Base-by-base conservation (phyloP, 2,113 vertebrate genomes). In the Rhea americana region DNA sequence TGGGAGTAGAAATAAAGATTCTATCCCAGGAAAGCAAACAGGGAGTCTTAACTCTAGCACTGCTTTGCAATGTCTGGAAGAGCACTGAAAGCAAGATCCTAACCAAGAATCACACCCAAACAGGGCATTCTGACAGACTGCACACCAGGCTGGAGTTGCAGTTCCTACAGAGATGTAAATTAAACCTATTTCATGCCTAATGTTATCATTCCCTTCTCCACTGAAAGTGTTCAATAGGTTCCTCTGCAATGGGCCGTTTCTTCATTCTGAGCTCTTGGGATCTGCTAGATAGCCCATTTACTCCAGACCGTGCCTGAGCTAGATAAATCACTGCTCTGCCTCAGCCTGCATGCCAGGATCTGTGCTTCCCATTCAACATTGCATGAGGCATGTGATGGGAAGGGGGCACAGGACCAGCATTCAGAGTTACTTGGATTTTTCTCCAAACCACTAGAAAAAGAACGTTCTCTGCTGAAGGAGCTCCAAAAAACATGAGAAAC, bases 381-480 rank as follows among this genome's bases (percentile, higher is more conserved):
- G 22, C 9, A 0, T 7, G 51, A 71, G 53, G 39, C 2, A 3
- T 15, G 87, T 61, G 43, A 30, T 28, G 53, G 45, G 58, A 81
- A 11, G 2, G 7, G 13, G 53, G 21, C 87, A 90, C n/a, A 0
- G 0, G 3, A 32, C 66, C 86, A 84, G 1, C 2, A 4, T 53
- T 75, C 74, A 47, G 56, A 81, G 39, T 8, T 68, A 68, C 65
- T 58, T 65, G 62, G 24, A 14, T 58, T 82, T 78, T 61, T 24
- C 53, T 81, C 61, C 56, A 72, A 92, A 84, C 12, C 58, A 53
- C 80, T 51, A 18, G 47, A 83, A 75, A 12, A 53, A 37, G 74
- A 89, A 37, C 11, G 7, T 30, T 32, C 30, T 84, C 70, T 82
- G 53, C 41, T 67, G 62, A 79, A 89, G 78, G 28, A 3, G 2